Conservation (phyloP, 1,140 invertebrate species). For the Sminthurides bifidus region DNA sequence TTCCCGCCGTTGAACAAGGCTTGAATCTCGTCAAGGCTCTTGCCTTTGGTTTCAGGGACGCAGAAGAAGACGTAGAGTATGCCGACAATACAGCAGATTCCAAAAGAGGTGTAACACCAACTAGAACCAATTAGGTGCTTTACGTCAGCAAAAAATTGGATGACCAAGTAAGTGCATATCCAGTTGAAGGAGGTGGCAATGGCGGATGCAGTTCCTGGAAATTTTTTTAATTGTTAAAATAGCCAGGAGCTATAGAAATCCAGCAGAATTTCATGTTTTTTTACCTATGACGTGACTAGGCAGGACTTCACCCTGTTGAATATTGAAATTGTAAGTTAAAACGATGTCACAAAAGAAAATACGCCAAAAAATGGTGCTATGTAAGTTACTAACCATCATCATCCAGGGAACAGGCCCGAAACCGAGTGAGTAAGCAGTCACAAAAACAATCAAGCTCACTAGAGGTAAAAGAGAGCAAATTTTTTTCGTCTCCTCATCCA, state of each 20-base stretch:
- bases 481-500: slow-evolving; percentile 18
- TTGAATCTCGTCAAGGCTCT: slow-evolving; percentile 77
- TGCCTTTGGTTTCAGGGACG: slow-evolving; percentile 84
- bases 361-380: too few species aligned
- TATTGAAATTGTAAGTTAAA: too few species aligned
- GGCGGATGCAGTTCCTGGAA: slow-evolving; percentile 31
- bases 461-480: slow-evolving; percentile 43
- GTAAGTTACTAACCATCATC: too few species aligned
- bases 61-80: slow-evolving; percentile 65
- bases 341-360: too few species aligned
- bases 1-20: too few species aligned
- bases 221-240: neutral
- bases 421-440: slow-evolving; percentile 45
- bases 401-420: slow-evolving; percentile 75
- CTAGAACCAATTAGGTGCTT: slow-evolving; percentile 50
- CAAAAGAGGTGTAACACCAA: slow-evolving; percentile 73
- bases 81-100: slow-evolving; percentile 54
- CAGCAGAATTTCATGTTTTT: neutral
- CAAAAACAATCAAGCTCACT: slow-evolving; percentile 45
- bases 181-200: slow-evolving; percentile 43
- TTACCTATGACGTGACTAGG: slow-evolving; percentile 49
- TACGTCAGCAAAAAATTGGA: slow-evolving; percentile 69
- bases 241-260: slow-evolving; percentile 36
- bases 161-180: slow-evolving; percentile 70
- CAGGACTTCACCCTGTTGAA: slow-evolving; percentile 72